Evolutionary conservation across 1,140 invertebrate species (phyloP), one percentile per base, ranked within the genome.

Genomic region (Cherax quadricarinatus): DNA sequence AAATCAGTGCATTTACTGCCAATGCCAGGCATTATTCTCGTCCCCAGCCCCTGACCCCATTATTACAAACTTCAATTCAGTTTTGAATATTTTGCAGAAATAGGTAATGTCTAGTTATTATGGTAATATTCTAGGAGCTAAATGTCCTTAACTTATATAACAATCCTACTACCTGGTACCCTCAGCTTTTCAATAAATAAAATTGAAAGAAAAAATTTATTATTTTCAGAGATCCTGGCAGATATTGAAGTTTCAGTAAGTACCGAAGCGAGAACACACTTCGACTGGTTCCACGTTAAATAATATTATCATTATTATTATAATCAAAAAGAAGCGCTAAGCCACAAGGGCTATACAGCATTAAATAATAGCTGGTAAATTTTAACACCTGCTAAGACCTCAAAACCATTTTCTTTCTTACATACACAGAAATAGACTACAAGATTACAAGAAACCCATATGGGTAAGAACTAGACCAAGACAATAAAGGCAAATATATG

Each of bases 401-500:
- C 48, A 10, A 86, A 10, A 86, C n/a, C 60, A 86, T 48, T 66
- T 66, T 70, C 53, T 85, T 41, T 16, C 16, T 51, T n/a, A 51
- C 48, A 81, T n/a, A 81, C 48, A 57, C 41, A 51, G 48, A 81
- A 7, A 81, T 21, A 81, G 48, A 57, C 48, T 81, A 57, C 24
- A 51, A 16, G 18, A 81, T 81, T 30, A 81, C 51, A 16, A 49
- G 60, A 66, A 70, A 85, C 82, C 82, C 82, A 62, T 62, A 57
- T 62, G 82, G 82, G 82, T 49, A 49, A 48, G 70, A 85, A 53
- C 82, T 85, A 85, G 60, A 24, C 48, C 83, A 21, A 85, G 82
- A 84, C 82, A 84, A 84, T 84, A 84, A 85, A 85, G 60, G 83
- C 60, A 85, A 85, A 85, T 70, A 48, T 70, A 66, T 84, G 82